Evolutionary conservation across 2,888 invertebrate species (phyloP), one percentile per base, ranked within the genome.

Genomic region (Balanococcus diminutus): DNA sequence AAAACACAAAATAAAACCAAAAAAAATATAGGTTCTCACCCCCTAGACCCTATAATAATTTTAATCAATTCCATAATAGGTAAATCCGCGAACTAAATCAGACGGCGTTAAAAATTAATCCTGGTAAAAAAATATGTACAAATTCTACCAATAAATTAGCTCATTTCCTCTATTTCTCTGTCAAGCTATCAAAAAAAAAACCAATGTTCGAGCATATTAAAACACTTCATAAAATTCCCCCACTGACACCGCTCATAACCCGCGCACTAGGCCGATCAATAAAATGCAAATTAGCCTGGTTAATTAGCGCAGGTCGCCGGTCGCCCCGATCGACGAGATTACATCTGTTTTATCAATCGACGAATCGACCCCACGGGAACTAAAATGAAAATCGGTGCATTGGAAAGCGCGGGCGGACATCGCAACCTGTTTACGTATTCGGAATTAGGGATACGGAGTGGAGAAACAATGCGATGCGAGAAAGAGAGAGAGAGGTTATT

Each of bases 231-330:
- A 72, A 72, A 72, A 25, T 28, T 31, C 72, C 72, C 72, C 25
- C 2, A 5, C 31, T 1, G 25, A 16, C 19, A 11, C 72, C 25
- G 16, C 0, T 9, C 9, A 72, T 31, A 72, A 31, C 31, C 31
- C 31, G 31, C 31, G 31, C 31, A 31, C 11, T 11, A 25, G 72
- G 28, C 4, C 28, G 72, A 72, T 72, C 72, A 72, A 72, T 72
- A 72, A 72, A 72, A 72, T 72, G 72, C 72, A 72, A 72, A 72
- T 72, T 72, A 72, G 72, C 14, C 31, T 1, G 42, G 42, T 42
- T 72, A 72, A 72, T 72, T 72, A 72, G 72, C 28, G 16, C 31
- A 4, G 28, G 72, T 72, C 11, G 56, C 56, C 42, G 36, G 36
- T 36, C 4, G n/a, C n/a, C n/a, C 31, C 72, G 72, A 72, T 72